Base-by-base conservation (phyloP, 2,888 invertebrate species). In the Hirtodrosophila trivittata region DNA sequence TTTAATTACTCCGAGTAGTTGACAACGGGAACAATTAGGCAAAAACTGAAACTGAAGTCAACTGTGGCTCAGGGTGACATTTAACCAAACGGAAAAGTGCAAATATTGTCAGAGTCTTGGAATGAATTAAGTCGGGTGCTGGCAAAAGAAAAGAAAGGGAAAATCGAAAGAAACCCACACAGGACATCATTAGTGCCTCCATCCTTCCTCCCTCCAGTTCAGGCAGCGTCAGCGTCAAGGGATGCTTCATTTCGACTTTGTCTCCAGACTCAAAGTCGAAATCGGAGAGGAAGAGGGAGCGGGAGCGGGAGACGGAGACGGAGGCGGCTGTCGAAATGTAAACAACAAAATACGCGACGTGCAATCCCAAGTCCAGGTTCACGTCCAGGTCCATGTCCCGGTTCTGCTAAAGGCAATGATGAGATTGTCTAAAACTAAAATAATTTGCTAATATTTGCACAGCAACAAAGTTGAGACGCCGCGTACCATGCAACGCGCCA, bases 381-480 rank as follows among this genome's bases (percentile, higher is more conserved):
- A 28, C 1, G 28, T 28, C 28, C n/a, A n/a, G n/a, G n/a, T n/a
- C 26, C 46, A 10, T 7, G 18, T 16, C 12, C 21, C 12, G 21
- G 12, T 14, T 30, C 13, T 21, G 35, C 5, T 28, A 2, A 7
- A 28, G 28, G 1, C 5, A 28, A 28, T 28, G 28, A 7, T 28
- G 33, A 72, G 75, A 77, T 85, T 77, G 66, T 69, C 64, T 52
- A 74, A 84, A 84, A 80, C 85, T 82, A 82, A 78, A 86, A 80
- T 78, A 86, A 87, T 87, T 87, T 78, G 87, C 82, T 75, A 86
- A 86, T 87, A 86, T 87, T 86, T 87, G 82, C 87, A 77, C 78
- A 78, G 66, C 84, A 39, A 63, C 65, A 68, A 77, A 74, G 78
- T 67, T 71, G 71, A 64, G 64, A 54, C 39, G 52, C 60, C 57